Percentiles rank a stretch among this genome's conserved stretches.
Conservation (phyloP, 2,797 vertebrate genomes). For the Steatocranus sp. region DNA sequence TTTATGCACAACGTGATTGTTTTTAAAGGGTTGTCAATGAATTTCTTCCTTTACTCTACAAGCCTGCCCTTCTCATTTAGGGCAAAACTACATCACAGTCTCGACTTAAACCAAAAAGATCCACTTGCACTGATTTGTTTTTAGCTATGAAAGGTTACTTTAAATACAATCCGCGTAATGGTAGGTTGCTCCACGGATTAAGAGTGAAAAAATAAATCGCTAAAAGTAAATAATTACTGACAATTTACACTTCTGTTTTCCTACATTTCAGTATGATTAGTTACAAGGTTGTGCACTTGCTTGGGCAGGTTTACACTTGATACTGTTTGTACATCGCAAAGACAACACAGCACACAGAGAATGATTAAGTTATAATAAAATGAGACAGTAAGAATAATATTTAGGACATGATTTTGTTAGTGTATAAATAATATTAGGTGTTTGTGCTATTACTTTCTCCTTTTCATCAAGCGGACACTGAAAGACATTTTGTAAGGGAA, state of each 20-base stretch:
- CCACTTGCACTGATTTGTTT: not conserved
- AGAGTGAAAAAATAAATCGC: not conserved
- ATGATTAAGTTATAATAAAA: not conserved
- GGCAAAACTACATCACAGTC: not conserved
- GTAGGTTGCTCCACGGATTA: not conserved
- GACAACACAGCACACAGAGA: not conserved
- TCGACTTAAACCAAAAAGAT: not conserved
- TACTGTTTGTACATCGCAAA: not conserved
- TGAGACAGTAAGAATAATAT: not conserved
- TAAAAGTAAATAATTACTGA: not conserved
- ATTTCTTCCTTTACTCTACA: not conserved
- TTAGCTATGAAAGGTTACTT: not conserved
- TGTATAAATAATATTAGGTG: not conserved
- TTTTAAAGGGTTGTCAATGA: not conserved
- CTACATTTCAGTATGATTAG: not conserved
- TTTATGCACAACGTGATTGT: not conserved
- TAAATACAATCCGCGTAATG: not conserved
- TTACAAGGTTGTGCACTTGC: not conserved
- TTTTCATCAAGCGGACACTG: not conserved
- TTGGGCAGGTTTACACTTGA: not conserved
- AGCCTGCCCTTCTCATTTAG: not conserved
- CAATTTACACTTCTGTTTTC: not conserved
- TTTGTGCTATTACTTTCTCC: not conserved
- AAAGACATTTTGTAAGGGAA: not conserved
- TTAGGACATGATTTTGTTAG: not conserved